A percentile compares a stretch with the other conserved stretches of the same genome.
Conservation (phyloP, 2,113 vertebrate genomes). For the Diadophis punctatus region DNA sequence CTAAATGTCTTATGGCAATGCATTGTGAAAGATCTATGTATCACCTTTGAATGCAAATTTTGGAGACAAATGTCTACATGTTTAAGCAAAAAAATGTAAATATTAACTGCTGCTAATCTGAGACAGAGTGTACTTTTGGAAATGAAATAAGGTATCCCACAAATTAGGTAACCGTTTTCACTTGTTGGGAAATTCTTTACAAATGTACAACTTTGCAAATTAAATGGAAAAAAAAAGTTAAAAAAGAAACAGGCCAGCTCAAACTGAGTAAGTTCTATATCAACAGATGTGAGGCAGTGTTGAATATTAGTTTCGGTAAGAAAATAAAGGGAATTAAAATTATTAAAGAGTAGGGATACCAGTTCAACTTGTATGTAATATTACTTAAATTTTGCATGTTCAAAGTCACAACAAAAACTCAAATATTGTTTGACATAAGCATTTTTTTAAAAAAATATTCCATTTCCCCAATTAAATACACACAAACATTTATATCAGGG, state of each 20-base stretch:
- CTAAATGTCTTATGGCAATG: neutral
- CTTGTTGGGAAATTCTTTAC: neutral
- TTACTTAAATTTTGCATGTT: neutral
- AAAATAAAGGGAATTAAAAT: neutral
- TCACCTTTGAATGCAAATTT: neutral
- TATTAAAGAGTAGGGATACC: neutral
- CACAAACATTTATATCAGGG: neutral
- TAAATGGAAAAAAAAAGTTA: neutral
- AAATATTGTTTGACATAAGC: neutral
- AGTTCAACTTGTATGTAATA: neutral
- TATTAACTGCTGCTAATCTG: neutral
- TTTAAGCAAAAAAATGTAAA: neutral
- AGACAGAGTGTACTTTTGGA: neutral
- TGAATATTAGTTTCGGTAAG: neutral
- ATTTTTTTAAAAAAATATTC: neutral
- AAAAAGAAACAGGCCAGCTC: neutral
- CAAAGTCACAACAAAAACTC: neutral
- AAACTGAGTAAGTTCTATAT: neutral
- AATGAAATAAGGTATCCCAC: neutral
- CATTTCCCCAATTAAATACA: neutral
- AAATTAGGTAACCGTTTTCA: neutral
- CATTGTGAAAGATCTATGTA: neutral
- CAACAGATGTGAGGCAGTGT: neutral
- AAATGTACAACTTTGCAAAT: neutral
- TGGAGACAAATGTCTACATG: neutral